Percentiles rank a stretch among this genome's conserved stretches.
phyloP scores from a whole-genome alignment of 2,113 vertebrate species.

The Forbesichthys papilliferus region DNA sequence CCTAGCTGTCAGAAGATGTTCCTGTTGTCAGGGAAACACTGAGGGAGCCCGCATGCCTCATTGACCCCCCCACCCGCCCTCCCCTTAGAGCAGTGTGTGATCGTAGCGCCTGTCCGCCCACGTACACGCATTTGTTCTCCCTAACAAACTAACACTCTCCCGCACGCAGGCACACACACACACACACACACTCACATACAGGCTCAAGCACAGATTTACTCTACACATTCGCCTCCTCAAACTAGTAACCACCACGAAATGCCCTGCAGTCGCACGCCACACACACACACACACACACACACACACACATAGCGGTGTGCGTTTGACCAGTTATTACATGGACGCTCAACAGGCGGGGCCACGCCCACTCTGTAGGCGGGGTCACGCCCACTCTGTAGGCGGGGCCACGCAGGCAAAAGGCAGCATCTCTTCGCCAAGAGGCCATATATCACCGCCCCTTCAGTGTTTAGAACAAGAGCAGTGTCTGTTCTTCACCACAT shows the following conservation, averaged over 20 bases:
- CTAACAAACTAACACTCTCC: background rate
- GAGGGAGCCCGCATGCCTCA: background rate
- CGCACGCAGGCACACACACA: slow-evolving; percentile 4
- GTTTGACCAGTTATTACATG: background rate
- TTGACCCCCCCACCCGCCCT: slow-evolving; percentile 7
- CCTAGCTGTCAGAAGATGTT: background rate
- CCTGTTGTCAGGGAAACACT: too few relatives aligned
- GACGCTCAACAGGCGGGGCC: background rate
- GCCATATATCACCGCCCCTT: too few relatives aligned
- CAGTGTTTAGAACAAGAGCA: background rate
- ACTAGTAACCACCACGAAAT: background rate
- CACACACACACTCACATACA: background rate
- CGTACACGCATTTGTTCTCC: slow-evolving; percentile 16
- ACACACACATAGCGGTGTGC: background rate
- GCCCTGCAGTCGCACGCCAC: background rate
- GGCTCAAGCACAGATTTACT: too few relatives aligned
- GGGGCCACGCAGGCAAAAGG: too few relatives aligned
- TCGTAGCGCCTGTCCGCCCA: slow-evolving; percentile 17
- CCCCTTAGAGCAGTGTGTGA: slow-evolving; percentile 23
- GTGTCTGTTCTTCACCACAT: background rate
- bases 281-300: background rate
- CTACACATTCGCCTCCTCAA: background rate
- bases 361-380: background rate
- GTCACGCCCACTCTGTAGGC: background rate
- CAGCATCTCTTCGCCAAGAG: slow-evolving; percentile 1